Conservation (phyloP, 2,888 invertebrate genomes). For the Athrips mouffetella region DNA sequence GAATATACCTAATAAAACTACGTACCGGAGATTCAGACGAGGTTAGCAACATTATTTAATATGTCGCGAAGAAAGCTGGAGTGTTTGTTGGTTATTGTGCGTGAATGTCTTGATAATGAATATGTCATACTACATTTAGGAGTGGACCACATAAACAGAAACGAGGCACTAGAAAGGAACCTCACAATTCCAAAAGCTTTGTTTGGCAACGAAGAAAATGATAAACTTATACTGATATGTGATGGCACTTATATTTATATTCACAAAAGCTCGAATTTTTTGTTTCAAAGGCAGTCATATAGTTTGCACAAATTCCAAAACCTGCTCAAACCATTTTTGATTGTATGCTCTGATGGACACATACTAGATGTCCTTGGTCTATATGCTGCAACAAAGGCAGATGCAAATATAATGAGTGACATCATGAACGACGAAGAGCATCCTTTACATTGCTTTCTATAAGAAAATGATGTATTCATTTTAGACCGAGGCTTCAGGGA, state of each 20-base stretch:
- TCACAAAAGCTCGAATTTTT: slow-evolving; percentile 18
- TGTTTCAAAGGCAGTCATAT: slow-evolving; percentile 15
- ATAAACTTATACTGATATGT: slow-evolving; percentile 13
- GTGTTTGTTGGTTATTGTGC: slow-evolving; percentile 8
- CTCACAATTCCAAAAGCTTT: slow-evolving; percentile 17
- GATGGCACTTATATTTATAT: slow-evolving; percentile 22
- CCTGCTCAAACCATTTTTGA: slow-evolving; percentile 16
- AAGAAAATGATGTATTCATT: too few species aligned
- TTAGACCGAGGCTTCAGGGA: slow-evolving; percentile 18
- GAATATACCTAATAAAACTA: slow-evolving; percentile 14
- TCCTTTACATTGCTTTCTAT: slow-evolving; percentile 9
- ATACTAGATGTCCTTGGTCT: slow-evolving; percentile 15
- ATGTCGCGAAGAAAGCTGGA: slow-evolving; percentile 15
- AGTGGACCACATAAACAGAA: slow-evolving; percentile 18
- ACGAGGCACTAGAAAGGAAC: slow-evolving; percentile 18
- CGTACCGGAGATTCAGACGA: slow-evolving; percentile 14
- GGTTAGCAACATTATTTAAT: slow-evolving; percentile 13
- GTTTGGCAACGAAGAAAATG: slow-evolving; percentile 18
- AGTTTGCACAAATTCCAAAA: slow-evolving; percentile 17
- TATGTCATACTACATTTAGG: slow-evolving; percentile 17
- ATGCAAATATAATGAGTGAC: slow-evolving; percentile 17
- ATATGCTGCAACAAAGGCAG: slow-evolving; percentile 18
- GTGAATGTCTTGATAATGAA: slow-evolving; percentile 11
- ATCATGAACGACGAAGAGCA: slow-evolving; percentile 8
- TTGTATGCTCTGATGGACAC: slow-evolving; percentile 15